Conservation (phyloP, 2,888 invertebrate species). For the Agrochola macilenta region DNA sequence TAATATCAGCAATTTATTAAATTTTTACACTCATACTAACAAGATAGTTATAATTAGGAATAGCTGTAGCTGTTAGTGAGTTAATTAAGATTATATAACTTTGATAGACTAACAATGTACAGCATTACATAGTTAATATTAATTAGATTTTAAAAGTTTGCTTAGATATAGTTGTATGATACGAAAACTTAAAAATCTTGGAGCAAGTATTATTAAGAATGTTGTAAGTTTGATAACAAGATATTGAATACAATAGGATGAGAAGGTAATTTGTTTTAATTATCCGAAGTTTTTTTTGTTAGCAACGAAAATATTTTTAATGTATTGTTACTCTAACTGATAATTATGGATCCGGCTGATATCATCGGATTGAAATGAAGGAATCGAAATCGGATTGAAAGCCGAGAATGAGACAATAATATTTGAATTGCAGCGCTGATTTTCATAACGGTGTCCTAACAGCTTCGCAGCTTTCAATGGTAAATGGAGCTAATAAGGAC, state of each 20-base stretch:
- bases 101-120: slow-evolving; percentile 62
- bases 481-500: slow-evolving; percentile 53
- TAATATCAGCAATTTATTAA: slow-evolving; percentile 51
- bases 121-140: slow-evolving; percentile 60
- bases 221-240: slow-evolving; percentile 50
- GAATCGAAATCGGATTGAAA: not conserved
- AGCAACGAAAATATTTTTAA: not conserved
- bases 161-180: slow-evolving; percentile 59
- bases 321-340: not conserved
- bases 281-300: slow-evolving; percentile 37
- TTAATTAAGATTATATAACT: slow-evolving; percentile 61
- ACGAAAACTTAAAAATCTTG: slow-evolving; percentile 39
- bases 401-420: not conserved
- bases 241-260: slow-evolving; percentile 59
- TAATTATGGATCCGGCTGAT: not conserved
- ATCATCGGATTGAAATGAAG: not conserved
- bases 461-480: slow-evolving; percentile 75
- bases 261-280: slow-evolving; percentile 65
- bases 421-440: slow-evolving; percentile 30
- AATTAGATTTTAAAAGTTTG: slow-evolving; percentile 59
- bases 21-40: slow-evolving; percentile 53
- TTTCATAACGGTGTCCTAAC: slow-evolving; percentile 35
- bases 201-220: slow-evolving; percentile 47
- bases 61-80: slow-evolving; percentile 63
- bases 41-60: slow-evolving; percentile 56